Conservation (phyloP, 92 coral and sea anemone species). For the Epizoanthus rinbou region DNA sequence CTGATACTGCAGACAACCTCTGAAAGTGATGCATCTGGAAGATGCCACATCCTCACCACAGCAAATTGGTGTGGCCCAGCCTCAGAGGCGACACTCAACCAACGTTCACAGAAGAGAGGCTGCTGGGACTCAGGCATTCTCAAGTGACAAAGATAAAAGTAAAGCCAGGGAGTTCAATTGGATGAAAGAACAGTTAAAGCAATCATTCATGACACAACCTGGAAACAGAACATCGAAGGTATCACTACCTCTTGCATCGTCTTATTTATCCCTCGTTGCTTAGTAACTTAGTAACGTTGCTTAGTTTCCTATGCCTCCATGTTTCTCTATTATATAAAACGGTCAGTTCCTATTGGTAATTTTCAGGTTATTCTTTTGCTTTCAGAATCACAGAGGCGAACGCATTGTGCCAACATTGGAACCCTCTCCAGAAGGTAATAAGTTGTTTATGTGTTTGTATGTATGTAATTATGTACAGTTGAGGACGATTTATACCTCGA, state of each 20-base stretch:
- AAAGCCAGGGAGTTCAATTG: background rate
- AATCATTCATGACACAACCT: background rate
- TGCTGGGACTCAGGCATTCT: background rate
- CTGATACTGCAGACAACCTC: slow-evolving; percentile 43
- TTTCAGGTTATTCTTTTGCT: background rate
- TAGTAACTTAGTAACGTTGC: too few relatives aligned
- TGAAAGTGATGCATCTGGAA: slow-evolving; percentile 55
- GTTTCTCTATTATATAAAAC: too few relatives aligned
- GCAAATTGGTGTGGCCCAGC: slow-evolving; percentile 82
- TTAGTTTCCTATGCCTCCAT: too few relatives aligned
- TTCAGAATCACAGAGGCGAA: slow-evolving; percentile 38
- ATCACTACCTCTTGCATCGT: too few relatives aligned
- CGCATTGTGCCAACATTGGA: slow-evolving; percentile 58
- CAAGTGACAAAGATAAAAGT: background rate
- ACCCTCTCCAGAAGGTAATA: slow-evolving; percentile 60
- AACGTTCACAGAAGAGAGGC: background rate
- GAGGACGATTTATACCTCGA: too few relatives aligned
- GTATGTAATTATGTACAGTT: background rate
- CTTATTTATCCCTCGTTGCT: too few relatives aligned
- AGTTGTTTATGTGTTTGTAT: background rate
- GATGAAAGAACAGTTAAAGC: slow-evolving; percentile 6
- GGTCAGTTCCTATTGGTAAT: background rate
- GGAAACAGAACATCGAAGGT: background rate
- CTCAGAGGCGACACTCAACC: slow-evolving; percentile 57
- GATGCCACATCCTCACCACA: slow-evolving; percentile 28